Evolutionary conservation across 1,140 invertebrate genomes (phyloP), one percentile per base, ranked within the genome.

Genomic region (Ruditapes philippinarum): DNA sequence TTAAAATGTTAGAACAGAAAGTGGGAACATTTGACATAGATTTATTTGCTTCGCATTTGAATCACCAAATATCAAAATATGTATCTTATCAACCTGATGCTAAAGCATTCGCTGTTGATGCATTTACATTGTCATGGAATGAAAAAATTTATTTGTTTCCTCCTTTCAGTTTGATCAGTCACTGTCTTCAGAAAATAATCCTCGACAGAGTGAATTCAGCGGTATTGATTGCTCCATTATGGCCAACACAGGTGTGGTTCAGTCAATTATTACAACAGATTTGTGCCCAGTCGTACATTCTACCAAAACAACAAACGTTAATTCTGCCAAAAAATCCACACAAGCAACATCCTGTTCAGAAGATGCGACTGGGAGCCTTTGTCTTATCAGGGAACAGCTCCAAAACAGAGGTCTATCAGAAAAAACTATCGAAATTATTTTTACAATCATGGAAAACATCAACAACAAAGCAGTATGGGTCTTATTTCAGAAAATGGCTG

Each of bases 11-110:
- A 40, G 19, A 33, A 1, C 12, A 49, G 31, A 54, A 40, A 22
- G 14, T 57, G 25, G 31, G 38, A 17, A 17, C 70, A 7, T 36
- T 19, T 4, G 42, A 36, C 57, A 74, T 92, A 73, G 89, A 92
- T 62, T 54, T 92, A 31, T 92, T 92, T 92, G 89, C 89, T 25
- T 86, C 88, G 5, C 49, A 84, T 25, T 40, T 88, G 38, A 93
- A 92, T 73, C 36, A 78, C 22, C 62, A 90, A 68, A 1, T 89
- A 19, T n/a, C 25, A 36, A 28, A 76, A 57, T 57, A 57, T 57
- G 51, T 57, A 3, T 57, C 51, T 22, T 57, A 57, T 57, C 4
- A 22, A 22, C 79, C 84, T 40, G 91, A 92, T 57, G 84, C 87
- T 11, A 22, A 62, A 54, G 84, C 91, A n/a, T 25, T 88, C 38